These are phyloP conservation scores for Pipa parva DNA, from an alignment of 2,113 vertebrate species.

Conservation along the genomic window DNA sequence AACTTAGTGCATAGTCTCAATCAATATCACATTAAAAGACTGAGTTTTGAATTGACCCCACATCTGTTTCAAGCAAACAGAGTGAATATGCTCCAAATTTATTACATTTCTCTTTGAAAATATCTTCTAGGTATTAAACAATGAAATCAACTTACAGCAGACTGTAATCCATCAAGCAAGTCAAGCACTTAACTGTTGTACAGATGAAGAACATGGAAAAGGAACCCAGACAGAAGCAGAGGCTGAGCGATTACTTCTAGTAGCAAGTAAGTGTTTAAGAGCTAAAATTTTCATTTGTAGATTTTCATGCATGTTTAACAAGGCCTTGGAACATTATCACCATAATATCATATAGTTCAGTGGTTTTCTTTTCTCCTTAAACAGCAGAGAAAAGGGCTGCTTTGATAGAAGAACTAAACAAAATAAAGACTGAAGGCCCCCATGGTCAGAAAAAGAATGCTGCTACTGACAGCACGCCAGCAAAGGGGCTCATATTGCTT, in stretches of 20 bases:
- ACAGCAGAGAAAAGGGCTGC: constrained; percentile 81
- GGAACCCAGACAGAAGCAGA: constrained; percentile 93
- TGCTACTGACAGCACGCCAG: constrained; percentile 58
- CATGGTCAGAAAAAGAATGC: constrained; percentile 54
- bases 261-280: constrained; percentile 71
- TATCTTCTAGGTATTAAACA: constrained; percentile 66
- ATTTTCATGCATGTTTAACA: not conserved
- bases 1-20: too few species aligned
- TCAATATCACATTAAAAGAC: too few species aligned
- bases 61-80: too few species aligned
- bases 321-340: not conserved
- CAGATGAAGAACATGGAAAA: constrained; percentile 92
- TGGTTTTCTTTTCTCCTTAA: constrained; percentile 26
- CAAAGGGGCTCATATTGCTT: constrained; percentile 80
- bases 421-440: constrained; percentile 71
- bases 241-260: constrained; percentile 85
- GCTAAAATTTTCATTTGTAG: not conserved
- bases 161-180: constrained; percentile 94
- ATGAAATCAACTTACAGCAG: constrained; percentile 91
- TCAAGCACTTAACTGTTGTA: constrained; percentile 94
- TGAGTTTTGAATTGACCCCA: too few species aligned
- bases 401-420: constrained; percentile 78
- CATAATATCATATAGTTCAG: not conserved
- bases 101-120: not conserved
- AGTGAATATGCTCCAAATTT: too few species aligned